A percentile compares a stretch with the other conserved stretches of the same genome.
These are phyloP conservation scores for Phytoseiulus persimilis DNA, from an alignment of 2,888 invertebrate species.

Conservation along the genomic window DNA sequence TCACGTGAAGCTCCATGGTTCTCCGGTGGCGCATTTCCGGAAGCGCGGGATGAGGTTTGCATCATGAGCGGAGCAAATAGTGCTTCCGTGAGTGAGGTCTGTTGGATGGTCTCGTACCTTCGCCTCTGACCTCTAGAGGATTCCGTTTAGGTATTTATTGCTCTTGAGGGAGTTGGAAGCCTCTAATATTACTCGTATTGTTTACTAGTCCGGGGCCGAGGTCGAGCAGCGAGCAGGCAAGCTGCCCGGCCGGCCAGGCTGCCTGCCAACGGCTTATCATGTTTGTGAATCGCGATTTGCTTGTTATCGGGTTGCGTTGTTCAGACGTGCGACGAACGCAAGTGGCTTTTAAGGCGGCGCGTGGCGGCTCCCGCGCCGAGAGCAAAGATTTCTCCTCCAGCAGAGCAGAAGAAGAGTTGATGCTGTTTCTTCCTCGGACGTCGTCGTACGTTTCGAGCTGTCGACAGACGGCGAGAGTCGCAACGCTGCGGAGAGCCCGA, in stretches of 20 bases:
- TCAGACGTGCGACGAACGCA: not conserved
- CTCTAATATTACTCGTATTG: not conserved
- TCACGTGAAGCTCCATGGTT: no score
- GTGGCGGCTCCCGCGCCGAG: not conserved
- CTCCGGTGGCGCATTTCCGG: no score
- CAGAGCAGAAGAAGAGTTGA: not conserved
- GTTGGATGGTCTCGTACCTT: not conserved
- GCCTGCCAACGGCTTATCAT: not conserved
- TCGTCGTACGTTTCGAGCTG: not conserved
- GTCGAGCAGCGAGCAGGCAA: not conserved
- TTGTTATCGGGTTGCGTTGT: not conserved
- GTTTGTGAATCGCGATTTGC: not conserved
- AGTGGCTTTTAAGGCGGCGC: not conserved
- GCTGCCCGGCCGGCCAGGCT: not conserved
- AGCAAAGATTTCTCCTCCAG: not conserved
- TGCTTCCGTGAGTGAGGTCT: not conserved
- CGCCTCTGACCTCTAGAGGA: not conserved
- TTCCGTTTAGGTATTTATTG: conserved; percentile 5
- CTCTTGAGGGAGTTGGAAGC: not conserved
- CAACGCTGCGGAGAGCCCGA: not conserved
- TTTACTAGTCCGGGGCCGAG: not conserved
- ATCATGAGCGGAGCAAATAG: not conserved
- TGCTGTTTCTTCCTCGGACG: not conserved
- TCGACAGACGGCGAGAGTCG: not conserved
- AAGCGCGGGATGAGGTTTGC: not conserved